These are phyloP conservation scores for Dione juno DNA, from an alignment of 2,888 invertebrate genomes.

Conservation along the genomic window DNA sequence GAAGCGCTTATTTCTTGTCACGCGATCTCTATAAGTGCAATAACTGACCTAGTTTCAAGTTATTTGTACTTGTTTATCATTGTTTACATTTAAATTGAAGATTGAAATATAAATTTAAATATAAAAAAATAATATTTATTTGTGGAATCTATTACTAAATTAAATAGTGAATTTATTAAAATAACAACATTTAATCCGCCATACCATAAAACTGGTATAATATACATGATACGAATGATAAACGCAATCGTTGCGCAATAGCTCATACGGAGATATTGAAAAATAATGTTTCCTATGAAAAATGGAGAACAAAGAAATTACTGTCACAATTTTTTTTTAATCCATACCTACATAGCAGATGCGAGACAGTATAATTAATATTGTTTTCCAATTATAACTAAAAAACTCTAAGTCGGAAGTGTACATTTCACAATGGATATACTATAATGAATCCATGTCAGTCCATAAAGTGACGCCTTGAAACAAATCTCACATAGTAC, in stretches of 20 bases:
- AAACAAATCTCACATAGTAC: constrained; percentile 28
- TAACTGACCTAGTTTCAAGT: constrained; percentile 11
- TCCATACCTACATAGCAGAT: not conserved
- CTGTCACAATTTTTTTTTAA: too few relatives aligned
- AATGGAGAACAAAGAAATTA: not conserved
- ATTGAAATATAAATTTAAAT: not conserved
- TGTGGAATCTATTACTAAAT: not conserved
- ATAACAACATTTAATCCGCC: too few relatives aligned
- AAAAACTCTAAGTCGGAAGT: not conserved
- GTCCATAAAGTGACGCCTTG: constrained; percentile 20
- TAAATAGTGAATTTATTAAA: not conserved
- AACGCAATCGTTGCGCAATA: too few relatives aligned
- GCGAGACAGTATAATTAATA: not conserved
- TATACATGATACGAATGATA: too few relatives aligned
- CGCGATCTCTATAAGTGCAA: constrained; percentile 19
- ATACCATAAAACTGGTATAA: too few relatives aligned
- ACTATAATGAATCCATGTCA: constrained; percentile 19
- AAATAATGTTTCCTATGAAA: not conserved
- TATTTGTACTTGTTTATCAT: not conserved
- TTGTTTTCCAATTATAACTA: not conserved
- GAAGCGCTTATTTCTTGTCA: constrained; percentile 17
- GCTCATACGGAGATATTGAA: too few relatives aligned
- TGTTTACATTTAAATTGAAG: not conserved
- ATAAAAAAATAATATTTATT: too few relatives aligned
- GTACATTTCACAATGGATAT: constrained; percentile 6